Conservation (phyloP, 2,888 invertebrate genomes). For the Philereme transversata region DNA sequence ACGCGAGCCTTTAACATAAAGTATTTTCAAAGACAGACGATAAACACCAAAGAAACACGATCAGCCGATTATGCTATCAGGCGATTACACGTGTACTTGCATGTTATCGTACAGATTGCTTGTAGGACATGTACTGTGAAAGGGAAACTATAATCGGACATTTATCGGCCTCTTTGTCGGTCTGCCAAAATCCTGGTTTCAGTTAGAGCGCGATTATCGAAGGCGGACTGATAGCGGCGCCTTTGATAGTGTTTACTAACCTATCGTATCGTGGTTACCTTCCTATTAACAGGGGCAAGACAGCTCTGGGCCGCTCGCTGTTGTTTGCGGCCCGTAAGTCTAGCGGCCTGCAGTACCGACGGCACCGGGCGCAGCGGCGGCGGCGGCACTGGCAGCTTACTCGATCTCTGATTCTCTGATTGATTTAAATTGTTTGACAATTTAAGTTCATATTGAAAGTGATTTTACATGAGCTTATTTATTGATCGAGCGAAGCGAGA, state of each 20-base stretch:
- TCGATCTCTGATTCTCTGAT: too few species aligned
- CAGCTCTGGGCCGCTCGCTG: conserved; percentile 7
- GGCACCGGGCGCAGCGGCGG: too few species aligned
- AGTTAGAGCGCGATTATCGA: conserved; percentile 72
- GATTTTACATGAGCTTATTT: too few species aligned
- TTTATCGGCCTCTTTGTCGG: conserved; percentile 79
- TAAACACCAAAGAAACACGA: conserved; percentile 1
- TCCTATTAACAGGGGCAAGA: conserved; percentile 55
- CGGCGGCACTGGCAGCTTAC: too few species aligned
- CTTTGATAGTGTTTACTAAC: conserved; percentile 75
- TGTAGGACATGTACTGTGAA: conserved; percentile 68
- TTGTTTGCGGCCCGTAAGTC: not conserved
- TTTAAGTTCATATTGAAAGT: too few species aligned
- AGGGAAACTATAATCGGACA: conserved; percentile 75
- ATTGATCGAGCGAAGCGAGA: too few species aligned
- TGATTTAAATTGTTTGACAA: too few species aligned
- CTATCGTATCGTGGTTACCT: conserved; percentile 61
- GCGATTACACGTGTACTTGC: conserved; percentile 63
- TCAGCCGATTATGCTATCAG: conserved; percentile 30
- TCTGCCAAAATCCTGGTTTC: conserved; percentile 77
- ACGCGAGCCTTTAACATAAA: too few species aligned
- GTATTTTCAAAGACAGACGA: too few species aligned
- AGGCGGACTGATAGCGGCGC: conserved; percentile 71
- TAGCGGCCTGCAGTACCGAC: not conserved
- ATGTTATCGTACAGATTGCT: conserved; percentile 61